phyloP scores from a whole-genome alignment of 2,888 invertebrate species.

The Nymphalis polychloros region DNA sequence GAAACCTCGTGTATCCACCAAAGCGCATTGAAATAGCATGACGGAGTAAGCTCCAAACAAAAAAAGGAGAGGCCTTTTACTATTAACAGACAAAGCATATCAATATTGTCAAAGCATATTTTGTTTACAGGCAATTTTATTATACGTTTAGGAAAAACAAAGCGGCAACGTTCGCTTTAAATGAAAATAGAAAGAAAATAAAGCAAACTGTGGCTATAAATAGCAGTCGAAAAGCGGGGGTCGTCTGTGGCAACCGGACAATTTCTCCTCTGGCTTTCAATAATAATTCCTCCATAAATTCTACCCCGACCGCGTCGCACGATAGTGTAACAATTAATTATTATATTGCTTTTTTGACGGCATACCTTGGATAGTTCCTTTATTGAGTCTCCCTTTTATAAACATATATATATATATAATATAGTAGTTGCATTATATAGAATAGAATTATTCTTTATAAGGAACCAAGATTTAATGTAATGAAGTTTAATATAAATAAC shows the following conservation, averaged over 20 bases:
- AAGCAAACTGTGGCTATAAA: conserved; percentile 38
- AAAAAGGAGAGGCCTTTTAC: too few relatives aligned
- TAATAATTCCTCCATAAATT: conserved; percentile 73
- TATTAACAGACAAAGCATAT: too few relatives aligned
- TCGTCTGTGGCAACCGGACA: conserved; percentile 55
- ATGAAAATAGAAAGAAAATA: conserved; percentile 24
- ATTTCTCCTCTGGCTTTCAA: conserved; percentile 66
- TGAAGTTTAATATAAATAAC: too few relatives aligned
- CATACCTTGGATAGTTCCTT: conserved; percentile 61
- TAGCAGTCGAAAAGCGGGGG: conserved; percentile 39
- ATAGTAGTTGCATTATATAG: not conserved
- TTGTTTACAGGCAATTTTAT: too few relatives aligned
- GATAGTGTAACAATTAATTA: conserved; percentile 66
- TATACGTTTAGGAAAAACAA: too few relatives aligned
- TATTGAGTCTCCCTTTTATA: conserved; percentile 51
- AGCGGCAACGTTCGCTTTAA: conserved; percentile 2
- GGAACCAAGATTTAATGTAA: too few relatives aligned
- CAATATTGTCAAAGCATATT: too few relatives aligned
- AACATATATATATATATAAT: not conserved
- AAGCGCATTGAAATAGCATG: too few relatives aligned
- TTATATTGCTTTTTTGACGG: conserved; percentile 67
- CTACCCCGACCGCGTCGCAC: conserved; percentile 55
- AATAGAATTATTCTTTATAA: too few relatives aligned
- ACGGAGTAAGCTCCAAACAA: too few relatives aligned
- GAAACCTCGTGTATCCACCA: too few relatives aligned